These are phyloP conservation scores for Chloroclysta siterata DNA, from an alignment of 2,888 invertebrate species.

Conservation along the genomic window DNA sequence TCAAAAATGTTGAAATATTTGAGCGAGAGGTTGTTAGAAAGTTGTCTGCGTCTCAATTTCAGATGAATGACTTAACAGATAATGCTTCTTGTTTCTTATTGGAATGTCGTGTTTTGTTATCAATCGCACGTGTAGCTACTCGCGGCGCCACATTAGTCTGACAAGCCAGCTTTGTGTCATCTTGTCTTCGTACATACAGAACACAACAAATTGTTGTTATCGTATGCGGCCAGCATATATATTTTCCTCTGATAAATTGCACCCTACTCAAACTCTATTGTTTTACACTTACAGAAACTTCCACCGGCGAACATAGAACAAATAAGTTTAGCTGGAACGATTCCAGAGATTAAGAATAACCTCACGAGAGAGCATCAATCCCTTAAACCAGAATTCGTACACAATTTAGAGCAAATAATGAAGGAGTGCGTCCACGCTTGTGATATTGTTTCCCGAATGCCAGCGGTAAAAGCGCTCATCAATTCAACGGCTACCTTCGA, in stretches of 20 bases:
- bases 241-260: neutral
- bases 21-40: too few relatives aligned
- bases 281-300: conserved; percentile 62
- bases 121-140: conserved; percentile 12
- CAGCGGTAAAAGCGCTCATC: conserved; percentile 67
- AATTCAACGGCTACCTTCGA: conserved; percentile 70
- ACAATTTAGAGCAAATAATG: conserved; percentile 76
- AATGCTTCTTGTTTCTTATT: neutral
- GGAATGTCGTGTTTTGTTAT: conserved; percentile 1
- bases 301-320: conserved; percentile 71
- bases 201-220: too few relatives aligned
- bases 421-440: conserved; percentile 78
- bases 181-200: too few relatives aligned
- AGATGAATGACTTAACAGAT: neutral
- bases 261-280: neutral
- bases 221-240: too few relatives aligned
- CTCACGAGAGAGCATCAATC: conserved; percentile 65
- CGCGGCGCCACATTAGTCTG: conserved; percentile 15
- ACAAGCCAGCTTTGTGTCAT: neutral
- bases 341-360: conserved; percentile 76
- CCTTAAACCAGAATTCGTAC: conserved; percentile 68
- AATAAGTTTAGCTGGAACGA: conserved; percentile 78
- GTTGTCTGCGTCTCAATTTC: too few relatives aligned
- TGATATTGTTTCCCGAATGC: conserved; percentile 69
- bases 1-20: too few relatives aligned